phyloP scores from a whole-genome alignment of 1,140 invertebrate genomes.

The Hesperophylax magnus region DNA sequence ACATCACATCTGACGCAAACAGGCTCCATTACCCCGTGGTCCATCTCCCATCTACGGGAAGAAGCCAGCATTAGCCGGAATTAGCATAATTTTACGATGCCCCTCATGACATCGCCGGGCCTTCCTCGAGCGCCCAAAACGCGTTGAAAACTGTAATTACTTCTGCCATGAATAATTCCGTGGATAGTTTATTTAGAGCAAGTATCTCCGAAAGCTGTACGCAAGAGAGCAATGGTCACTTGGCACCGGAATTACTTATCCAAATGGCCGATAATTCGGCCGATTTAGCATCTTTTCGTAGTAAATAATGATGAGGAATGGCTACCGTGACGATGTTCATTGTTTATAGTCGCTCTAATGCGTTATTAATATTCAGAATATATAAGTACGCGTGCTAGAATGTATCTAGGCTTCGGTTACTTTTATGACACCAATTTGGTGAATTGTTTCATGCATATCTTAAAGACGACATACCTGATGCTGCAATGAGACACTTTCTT shows the following conservation, averaged over 20 bases:
- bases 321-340: conserved; percentile 27
- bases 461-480: neutral
- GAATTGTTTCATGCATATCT: neutral
- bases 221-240: neutral
- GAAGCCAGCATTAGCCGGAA: conserved; percentile 54
- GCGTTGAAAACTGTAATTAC: conserved; percentile 56
- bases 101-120: conserved; percentile 45
- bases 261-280: conserved; percentile 22
- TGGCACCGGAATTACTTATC: conserved; percentile 5
- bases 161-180: conserved; percentile 48
- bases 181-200: conserved; percentile 25
- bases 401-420: neutral
- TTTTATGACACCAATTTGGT: conserved; percentile 21
- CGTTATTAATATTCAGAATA: conserved; percentile 18
- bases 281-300: conserved; percentile 34
- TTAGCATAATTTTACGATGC: conserved; percentile 54
- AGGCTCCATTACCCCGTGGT: neutral
- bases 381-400: conserved; percentile 17
- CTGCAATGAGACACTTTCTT: too few relatives aligned
- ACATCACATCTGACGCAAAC: neutral
- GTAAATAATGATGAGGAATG: conserved; percentile 30
- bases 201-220: neutral
- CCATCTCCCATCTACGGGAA: neutral
- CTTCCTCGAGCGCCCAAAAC: conserved; percentile 32
- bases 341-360: conserved; percentile 8